Conservation (phyloP, 2,888 invertebrate genomes). For the Spisula solida region DNA sequence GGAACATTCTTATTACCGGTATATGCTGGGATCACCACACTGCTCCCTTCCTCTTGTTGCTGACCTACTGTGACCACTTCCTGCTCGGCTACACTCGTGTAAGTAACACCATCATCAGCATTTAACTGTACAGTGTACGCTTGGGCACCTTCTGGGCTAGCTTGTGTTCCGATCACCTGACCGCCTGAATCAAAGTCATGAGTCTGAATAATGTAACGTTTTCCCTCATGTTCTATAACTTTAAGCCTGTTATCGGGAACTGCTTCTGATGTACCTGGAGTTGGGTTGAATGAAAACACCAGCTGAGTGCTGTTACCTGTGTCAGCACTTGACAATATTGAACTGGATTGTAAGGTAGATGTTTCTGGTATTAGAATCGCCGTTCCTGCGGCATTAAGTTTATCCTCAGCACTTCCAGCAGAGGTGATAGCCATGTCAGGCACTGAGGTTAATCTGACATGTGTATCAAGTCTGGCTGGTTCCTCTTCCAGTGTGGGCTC, state of each 20-base stretch:
- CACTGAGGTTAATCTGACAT: background rate
- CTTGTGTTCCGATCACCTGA: conserved; percentile 1
- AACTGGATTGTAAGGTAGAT: background rate
- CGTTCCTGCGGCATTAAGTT: conserved; percentile 1
- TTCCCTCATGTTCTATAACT: conserved; percentile 71
- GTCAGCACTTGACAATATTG: conserved; percentile 16
- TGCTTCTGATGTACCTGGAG: conserved; percentile 25
- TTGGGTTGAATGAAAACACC: conserved; percentile 39
- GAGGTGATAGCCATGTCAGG: background rate
- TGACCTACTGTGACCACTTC: conserved; percentile 44
- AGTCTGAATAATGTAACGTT: conserved; percentile 66
- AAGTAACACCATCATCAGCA: conserved; percentile 45
- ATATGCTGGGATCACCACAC: background rate
- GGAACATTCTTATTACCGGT: background rate
- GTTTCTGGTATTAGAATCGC: conserved; percentile 5
- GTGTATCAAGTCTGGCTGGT: background rate
- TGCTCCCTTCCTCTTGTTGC: conserved; percentile 21
- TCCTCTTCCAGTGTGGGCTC: conserved; percentile 37
- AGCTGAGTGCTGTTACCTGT: conserved; percentile 24
- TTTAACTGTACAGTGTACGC: conserved; percentile 38
- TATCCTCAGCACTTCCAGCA: background rate
- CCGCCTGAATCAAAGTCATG: conserved; percentile 32
- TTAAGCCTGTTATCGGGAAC: conserved; percentile 5
- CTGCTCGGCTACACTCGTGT: conserved; percentile 45
- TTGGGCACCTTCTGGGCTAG: conserved; percentile 8